Base-by-base conservation (phyloP, 2,797 vertebrate species). In the Molossus molossus region DNA sequence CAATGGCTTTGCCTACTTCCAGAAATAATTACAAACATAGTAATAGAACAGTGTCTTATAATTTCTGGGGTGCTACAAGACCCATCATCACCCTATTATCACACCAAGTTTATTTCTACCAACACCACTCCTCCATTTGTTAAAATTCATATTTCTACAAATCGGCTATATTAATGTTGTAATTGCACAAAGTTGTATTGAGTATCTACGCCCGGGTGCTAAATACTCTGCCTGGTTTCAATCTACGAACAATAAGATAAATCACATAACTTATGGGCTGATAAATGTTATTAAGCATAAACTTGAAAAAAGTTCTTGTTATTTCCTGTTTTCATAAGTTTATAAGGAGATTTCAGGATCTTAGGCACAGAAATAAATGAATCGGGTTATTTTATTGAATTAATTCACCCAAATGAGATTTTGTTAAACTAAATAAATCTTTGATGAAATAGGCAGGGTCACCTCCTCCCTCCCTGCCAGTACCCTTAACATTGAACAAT, bases 61-160 rank as follows among this genome's bases (percentile, higher is more conserved):
- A 75, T 62, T 67, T 87, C 23, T 57, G 7, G 57, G 33, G 11
- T 58, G 6, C 7, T n/a, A 9, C 1, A 10, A 5, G 9, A 58
- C 1, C 0, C 6, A 5, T 40, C 6, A 40, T 11, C 4, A 18
- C 21, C 40, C 12, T 60, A 29, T 6, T 53, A 6, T 3, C 17
- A 17, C 18, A 33, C 3, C 1, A 2, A 70, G 91, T 57, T 40
- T 83, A 84, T 55, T 87, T 86, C 33, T 76, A 10, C 37, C 20
- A 13, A 53, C 8, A 14, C 0, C 2, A 67, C 5, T 55, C 11
- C 1, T 90, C 15, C 14, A 88, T 87, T n/a, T n/a, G 70, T 77
- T 17, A 90, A 85, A 93, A n/a, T 17, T 55, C n/a, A 4, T 3
- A 69, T 84, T n/a, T 87, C 2, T 81, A 69, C 3, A 60, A 3